Evolutionary conservation across 2,888 invertebrate species (phyloP), one percentile per base, ranked within the genome.

Genomic region (Nesidiocoris tenuis): DNA sequence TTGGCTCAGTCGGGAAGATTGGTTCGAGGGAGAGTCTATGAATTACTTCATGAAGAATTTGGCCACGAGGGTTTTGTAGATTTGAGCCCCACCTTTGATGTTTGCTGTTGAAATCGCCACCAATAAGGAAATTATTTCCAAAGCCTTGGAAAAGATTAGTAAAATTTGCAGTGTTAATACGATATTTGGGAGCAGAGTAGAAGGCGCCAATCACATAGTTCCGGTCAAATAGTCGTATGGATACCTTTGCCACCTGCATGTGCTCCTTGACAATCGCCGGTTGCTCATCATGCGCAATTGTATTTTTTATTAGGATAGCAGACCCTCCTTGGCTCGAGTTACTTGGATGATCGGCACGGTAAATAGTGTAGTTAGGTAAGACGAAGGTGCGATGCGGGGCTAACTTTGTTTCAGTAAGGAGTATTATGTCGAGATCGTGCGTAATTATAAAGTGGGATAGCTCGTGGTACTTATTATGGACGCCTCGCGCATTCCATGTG

Each of bases 401-500:
- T n/a, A n/a, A n/a, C n/a, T n/a, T n/a, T n/a, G n/a, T n/a, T n/a
- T n/a, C n/a, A n/a, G n/a, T n/a, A n/a, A n/a, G n/a, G n/a, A n/a
- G n/a, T n/a, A n/a, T n/a, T n/a, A n/a, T n/a, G n/a, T n/a, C n/a
- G n/a, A n/a, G n/a, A n/a, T 70, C n/a, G 17, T 70, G 23, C 18
- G n/a, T 56, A 21, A 23, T 70, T 1, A 70, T n/a, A 22, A 59
- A 70, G 2, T 59, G 23, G 12, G 17, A 9, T 5, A 70, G 70
- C 59, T 70, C 70, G 24, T 70, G 19, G 3, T 23, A 23, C 59
- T 70, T 70, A 9, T 57, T 57, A 23, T 23, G 21, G 1, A 70
- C 59, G 7, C 59, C 59, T 21, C 70, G 19, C 2, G 70, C 70
- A 57, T 70, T 70, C 70, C 70, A 70, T 70, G 70, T 70, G 70